Conservation (phyloP, 92 coral and sea anemone genomes). For the Palythoa heliodiscus region DNA sequence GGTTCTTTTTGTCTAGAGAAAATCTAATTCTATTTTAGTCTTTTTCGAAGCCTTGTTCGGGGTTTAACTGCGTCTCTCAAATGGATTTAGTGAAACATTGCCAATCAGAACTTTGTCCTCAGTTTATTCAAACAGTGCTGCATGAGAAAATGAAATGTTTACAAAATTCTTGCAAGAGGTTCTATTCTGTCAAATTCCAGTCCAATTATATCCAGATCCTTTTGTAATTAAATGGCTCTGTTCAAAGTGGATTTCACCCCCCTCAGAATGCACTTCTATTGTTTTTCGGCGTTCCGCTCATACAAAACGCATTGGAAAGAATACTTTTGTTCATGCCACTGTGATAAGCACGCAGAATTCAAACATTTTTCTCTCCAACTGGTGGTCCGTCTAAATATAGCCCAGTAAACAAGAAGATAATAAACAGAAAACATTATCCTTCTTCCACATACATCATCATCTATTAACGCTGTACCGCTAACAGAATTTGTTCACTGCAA, state of each 20-base stretch:
- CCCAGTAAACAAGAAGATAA: conserved; percentile 54
- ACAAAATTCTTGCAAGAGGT: background rate
- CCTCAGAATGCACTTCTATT: conserved; percentile 33
- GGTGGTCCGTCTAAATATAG: conserved; percentile 68
- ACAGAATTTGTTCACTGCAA: conserved; percentile 24
- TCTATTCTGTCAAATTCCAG: conserved; percentile 41
- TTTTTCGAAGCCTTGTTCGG: background rate
- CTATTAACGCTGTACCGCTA: conserved; percentile 12
- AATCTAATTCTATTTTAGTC: conserved; percentile 22
- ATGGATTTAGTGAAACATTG: conserved; percentile 25
- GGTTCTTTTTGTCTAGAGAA: background rate
- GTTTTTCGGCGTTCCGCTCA: conserved; percentile 4
- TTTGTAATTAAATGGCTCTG: conserved; percentile 39
- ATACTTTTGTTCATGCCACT: conserved; percentile 4
- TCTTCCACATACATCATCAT: conserved; percentile 51
- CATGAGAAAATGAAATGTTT: conserved; percentile 24
- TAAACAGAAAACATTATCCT: conserved; percentile 62
- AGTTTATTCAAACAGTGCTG: background rate
- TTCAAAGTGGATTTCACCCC: conserved; percentile 26
- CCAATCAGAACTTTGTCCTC: background rate
- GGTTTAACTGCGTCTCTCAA: conserved; percentile 3
- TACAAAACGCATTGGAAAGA: background rate
- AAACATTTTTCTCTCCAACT: conserved; percentile 34
- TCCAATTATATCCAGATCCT: conserved; percentile 43
- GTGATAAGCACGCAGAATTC: conserved; percentile 30